Evolutionary conservation across 2,797 vertebrate genomes (phyloP), one percentile per base, ranked within the genome.

Genomic region (Sebastes dallii): DNA sequence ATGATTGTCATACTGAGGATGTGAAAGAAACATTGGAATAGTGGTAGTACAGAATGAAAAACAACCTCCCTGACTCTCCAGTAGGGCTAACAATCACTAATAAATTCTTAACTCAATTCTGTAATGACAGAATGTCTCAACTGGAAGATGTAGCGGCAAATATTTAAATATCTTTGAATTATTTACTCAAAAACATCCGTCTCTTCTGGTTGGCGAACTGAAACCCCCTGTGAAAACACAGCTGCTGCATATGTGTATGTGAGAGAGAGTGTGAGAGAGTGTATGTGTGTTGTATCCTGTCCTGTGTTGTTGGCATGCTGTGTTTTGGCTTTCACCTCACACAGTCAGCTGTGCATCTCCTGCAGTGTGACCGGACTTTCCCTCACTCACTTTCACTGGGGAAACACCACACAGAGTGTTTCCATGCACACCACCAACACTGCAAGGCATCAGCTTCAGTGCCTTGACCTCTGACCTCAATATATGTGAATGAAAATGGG

Each of bases 281-380:
- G 64, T 25, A 18, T 24, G 70, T 58, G 39, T 65, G 24, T 12
- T 60, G 56, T 29, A 16, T 18, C 7, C 29, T 55, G 56, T 42
- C 67, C 34, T 64, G 6, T 8, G 27, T 24, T 59, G 66, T 52
- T 60, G 24, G 29, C 52, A 70, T 27, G 30, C 60, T 71, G 46
- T 68, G 64, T 69, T 67, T 77, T 71, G 30, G 50, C 58, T 83
- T 81, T 80, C 74, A 62, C 42, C 46, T 66, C n/a, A 62, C 66
- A 55, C 67, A 62, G 29, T 80, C 77, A 72, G 70, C 71, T 83
- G 75, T 72, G 50, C 11, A 8, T 42, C 20, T 72, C n/a, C 56
- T 59, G 50, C 72, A 68, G 36, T 54, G 54, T 22, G 50, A 78
- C 25, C 20, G 6, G 52, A 77, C 66, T 55, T 56, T 69, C 54